Evolutionary conservation across 2,888 invertebrate genomes (phyloP), one percentile per base, ranked within the genome.

Genomic region (Epinotia bilunana): DNA sequence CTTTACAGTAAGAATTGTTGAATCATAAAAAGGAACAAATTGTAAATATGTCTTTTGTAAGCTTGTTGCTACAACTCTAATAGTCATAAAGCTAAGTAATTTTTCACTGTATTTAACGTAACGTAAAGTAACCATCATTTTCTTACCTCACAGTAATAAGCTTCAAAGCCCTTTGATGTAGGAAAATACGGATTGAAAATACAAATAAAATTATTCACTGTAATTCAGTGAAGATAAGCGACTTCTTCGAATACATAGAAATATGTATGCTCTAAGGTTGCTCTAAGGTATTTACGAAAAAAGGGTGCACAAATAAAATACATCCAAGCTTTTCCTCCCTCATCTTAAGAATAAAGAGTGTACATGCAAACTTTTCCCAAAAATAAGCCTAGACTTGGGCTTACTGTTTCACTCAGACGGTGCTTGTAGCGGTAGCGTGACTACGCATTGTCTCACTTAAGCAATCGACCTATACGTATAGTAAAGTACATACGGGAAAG

Each of bases 161-260:
- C 53, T n/a, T n/a, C 53, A 53, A 53, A 53, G 53, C 53, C 53
- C 53, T 53, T 53, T 53, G 53, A 53, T 16, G 53, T 53, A 53
- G n/a, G 53, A 53, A 53, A 53, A 16, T 16, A 16, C 16, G 16
- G n/a, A 16, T 5, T 49, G 49, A n/a, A 49, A 49, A 53, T 53
- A 53, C n/a, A n/a, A 53, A 53, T n/a, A 53, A 6, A 53, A 53
- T 53, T 16, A n/a, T 53, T 49, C 13, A 49, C 16, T n/a, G n/a
- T 53, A 53, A 53, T 53, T 53, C 53, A n/a, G n/a, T n/a, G 2
- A 53, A 16, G 16, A 49, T 5, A 53, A 53, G 5, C n/a, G n/a
- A 7, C 53, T 6, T 53, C 9, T 9, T 39, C 9, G 39, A 39
- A 9, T 9, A 39, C 39, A 9, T 39, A 7, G 39, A 39, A 39